phyloP scores from a whole-genome alignment of 2,888 invertebrate species.

The Willowsia nigromaculata region DNA sequence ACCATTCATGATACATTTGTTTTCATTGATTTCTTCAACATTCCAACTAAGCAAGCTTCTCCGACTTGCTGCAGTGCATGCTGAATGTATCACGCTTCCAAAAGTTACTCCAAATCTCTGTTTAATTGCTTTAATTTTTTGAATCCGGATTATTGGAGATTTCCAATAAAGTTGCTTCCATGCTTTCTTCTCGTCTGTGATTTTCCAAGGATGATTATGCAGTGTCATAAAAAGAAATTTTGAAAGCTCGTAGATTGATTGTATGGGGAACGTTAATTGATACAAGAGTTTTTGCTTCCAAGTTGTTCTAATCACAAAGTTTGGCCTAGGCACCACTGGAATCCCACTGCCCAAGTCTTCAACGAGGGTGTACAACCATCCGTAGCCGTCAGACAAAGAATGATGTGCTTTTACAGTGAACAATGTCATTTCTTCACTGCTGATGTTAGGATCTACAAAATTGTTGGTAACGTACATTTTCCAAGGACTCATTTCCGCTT shows the following conservation, averaged over 20 bases:
- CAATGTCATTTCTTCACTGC: background rate
- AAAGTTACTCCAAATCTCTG: conserved; percentile 29
- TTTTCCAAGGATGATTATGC: conserved; percentile 26
- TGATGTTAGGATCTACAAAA: background rate
- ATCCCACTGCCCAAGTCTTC: background rate
- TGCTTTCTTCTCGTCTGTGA: conserved; percentile 31
- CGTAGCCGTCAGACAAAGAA: conserved; percentile 1
- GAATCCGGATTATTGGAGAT: background rate
- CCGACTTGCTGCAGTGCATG: background rate
- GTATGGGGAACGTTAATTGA: background rate
- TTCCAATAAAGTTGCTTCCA: conserved; percentile 29
- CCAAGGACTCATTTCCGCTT: background rate
- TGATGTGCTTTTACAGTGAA: background rate
- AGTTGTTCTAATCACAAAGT: background rate
- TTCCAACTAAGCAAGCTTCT: background rate
- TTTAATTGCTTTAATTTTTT: conserved; percentile 42
- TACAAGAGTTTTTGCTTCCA: background rate
- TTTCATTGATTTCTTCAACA: too few species aligned
- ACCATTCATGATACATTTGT: too few species aligned
- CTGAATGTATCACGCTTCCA: conserved; percentile 26
- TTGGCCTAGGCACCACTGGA: background rate
- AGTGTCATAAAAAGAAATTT: background rate
- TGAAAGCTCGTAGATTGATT: background rate
- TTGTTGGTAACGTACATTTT: background rate
- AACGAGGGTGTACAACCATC: background rate